These are phyloP conservation scores for Machaerirhynchus nigripectus DNA, from an alignment of 2,113 vertebrate species.

Conservation along the genomic window DNA sequence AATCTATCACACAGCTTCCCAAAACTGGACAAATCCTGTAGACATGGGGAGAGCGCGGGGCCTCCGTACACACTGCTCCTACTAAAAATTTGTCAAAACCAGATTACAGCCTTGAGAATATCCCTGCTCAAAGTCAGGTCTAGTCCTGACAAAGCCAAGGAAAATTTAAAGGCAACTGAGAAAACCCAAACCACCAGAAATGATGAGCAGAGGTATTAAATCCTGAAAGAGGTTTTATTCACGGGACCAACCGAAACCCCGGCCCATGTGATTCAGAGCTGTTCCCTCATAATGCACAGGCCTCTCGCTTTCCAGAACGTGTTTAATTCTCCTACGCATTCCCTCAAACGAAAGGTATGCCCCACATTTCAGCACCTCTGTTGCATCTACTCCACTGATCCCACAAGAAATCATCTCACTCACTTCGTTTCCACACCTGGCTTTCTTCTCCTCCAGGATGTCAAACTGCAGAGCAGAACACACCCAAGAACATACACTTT, in stretches of 20 bases:
- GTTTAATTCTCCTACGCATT: slow-evolving; percentile 5
- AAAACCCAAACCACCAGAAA: neutral
- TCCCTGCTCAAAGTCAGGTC: neutral
- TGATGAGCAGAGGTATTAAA: neutral
- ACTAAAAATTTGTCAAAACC: neutral
- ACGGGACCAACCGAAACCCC: neutral
- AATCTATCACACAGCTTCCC: neutral
- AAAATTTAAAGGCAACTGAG: neutral
- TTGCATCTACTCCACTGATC: neutral
- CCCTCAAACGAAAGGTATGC: slow-evolving; percentile 16
- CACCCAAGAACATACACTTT: neutral
- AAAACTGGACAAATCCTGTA: neutral
- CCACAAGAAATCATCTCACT: neutral
- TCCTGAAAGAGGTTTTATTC: neutral
- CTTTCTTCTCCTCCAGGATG: slow-evolving; percentile 26
- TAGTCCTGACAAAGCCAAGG: neutral
- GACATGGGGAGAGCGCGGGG: neutral
- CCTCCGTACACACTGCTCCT: neutral
- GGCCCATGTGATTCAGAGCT: neutral
- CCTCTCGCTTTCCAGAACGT: neutral
- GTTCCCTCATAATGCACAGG: neutral
- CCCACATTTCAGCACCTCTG: slow-evolving; percentile 21
- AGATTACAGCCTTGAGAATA: neutral
- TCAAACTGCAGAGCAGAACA: neutral
- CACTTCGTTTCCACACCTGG: slow-evolving; percentile 23